Percentiles rank a stretch among this genome's conserved stretches.
phyloP scores from a whole-genome alignment of 2,888 invertebrate species.

The Ferdinandea cuprea region DNA sequence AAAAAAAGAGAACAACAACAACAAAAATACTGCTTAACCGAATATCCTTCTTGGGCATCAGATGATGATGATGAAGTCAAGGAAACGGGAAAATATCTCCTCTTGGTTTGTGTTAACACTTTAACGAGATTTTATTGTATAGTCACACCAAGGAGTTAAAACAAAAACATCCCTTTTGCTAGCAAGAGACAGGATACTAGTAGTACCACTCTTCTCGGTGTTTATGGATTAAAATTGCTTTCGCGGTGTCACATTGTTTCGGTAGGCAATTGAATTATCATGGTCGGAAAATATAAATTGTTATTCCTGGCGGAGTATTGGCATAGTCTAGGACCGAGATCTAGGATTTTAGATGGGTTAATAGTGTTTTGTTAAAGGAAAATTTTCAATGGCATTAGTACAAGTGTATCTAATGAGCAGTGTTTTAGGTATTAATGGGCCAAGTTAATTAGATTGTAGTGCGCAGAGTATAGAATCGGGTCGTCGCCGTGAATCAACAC shows the following conservation, averaged over 20 bases:
- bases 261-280: slow-evolving; percentile 71
- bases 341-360: slow-evolving; percentile 52
- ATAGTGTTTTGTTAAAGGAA: slow-evolving; percentile 45
- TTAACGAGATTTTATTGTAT: slow-evolving; percentile 78
- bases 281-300: slow-evolving; percentile 68
- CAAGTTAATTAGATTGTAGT: slow-evolving; percentile 59
- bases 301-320: slow-evolving; percentile 58
- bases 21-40: slow-evolving; percentile 47
- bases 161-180: slow-evolving; percentile 44
- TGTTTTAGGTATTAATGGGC: slow-evolving; percentile 58
- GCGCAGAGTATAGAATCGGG: not conserved
- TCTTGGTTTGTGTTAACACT: slow-evolving; percentile 77
- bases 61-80: too few relatives aligned
- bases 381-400: slow-evolving; percentile 40
- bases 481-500: slow-evolving; percentile 8
- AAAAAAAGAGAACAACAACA: too few relatives aligned
- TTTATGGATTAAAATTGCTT: slow-evolving; percentile 70
- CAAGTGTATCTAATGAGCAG: slow-evolving; percentile 37
- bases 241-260: slow-evolving; percentile 67
- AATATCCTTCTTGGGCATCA: slow-evolving; percentile 40
- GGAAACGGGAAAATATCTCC: slow-evolving; percentile 12
- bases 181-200: slow-evolving; percentile 12
- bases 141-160: slow-evolving; percentile 41
- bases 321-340: slow-evolving; percentile 14
- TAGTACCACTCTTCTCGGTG: slow-evolving; percentile 25